Conservation (phyloP, 35 echinoderm and acorn worm genomes). For the Ptychodera flava region DNA sequence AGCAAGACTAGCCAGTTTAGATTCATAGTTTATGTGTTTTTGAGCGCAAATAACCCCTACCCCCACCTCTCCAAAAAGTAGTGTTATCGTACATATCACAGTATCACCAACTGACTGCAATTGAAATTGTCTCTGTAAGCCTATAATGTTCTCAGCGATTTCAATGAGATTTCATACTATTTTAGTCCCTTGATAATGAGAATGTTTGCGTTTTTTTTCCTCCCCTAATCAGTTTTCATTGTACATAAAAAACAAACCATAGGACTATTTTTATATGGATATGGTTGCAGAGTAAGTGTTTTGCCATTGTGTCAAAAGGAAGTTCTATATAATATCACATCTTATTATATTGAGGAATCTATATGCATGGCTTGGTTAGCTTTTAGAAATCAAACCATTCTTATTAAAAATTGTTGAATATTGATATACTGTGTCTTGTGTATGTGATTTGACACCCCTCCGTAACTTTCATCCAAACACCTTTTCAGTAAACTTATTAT, state of each 20-base stretch:
- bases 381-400: neutral
- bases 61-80: no score
- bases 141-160: neutral
- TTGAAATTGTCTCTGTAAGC: neutral
- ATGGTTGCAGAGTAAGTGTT: neutral
- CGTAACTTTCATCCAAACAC: no score
- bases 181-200: neutral
- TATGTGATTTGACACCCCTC: no score
- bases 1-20: no score
- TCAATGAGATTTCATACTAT: neutral
- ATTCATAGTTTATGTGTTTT: no score
- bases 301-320: neutral
- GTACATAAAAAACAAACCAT: neutral
- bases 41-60: no score
- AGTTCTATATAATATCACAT: neutral
- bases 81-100: neutral
- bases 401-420: neutral
- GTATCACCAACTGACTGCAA: neutral
- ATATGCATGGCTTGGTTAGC: neutral
- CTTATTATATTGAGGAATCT: neutral
- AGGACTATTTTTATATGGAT: constrained; percentile 2
- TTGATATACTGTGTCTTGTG: neutral
- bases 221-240: neutral
- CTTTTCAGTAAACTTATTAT: no score
- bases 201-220: neutral